phyloP scores from a whole-genome alignment of 2,113 vertebrate species.

The Catharus bicknelli region DNA sequence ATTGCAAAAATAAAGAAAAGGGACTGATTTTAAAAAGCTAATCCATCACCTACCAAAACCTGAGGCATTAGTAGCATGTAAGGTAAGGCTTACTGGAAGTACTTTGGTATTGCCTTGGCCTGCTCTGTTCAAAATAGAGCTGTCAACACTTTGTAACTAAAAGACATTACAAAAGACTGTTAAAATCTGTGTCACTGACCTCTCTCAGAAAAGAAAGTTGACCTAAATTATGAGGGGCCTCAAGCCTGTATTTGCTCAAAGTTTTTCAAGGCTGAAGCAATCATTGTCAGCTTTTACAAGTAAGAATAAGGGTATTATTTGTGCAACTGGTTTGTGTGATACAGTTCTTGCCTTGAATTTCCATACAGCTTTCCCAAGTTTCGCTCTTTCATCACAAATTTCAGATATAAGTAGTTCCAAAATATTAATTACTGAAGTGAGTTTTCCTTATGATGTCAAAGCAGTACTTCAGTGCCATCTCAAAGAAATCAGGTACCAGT shows the following conservation, averaged over 20 bases:
- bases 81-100: not conserved
- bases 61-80: not conserved
- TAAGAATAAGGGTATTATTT: not conserved
- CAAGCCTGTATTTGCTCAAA: not conserved
- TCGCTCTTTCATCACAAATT: not conserved
- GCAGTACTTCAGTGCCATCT: not conserved
- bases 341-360: not conserved
- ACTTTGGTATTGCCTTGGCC: not conserved
- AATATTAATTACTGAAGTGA: not conserved
- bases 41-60: not conserved
- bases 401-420: not conserved
- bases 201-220: not conserved
- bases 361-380: not conserved
- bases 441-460: not conserved
- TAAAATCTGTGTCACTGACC: not conserved
- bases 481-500: not conserved
- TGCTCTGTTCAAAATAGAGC: not conserved
- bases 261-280: not conserved
- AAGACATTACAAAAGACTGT: not conserved
- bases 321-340: not conserved
- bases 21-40: not conserved
- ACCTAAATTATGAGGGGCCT: not conserved
- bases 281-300: not conserved
- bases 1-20: not conserved
- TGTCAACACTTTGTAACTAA: not conserved